A percentile compares a stretch with the other conserved stretches of the same genome.
These are phyloP conservation scores for Ictalurus furcatus DNA, from an alignment of 2,113 vertebrate species.

Conservation along the genomic window DNA sequence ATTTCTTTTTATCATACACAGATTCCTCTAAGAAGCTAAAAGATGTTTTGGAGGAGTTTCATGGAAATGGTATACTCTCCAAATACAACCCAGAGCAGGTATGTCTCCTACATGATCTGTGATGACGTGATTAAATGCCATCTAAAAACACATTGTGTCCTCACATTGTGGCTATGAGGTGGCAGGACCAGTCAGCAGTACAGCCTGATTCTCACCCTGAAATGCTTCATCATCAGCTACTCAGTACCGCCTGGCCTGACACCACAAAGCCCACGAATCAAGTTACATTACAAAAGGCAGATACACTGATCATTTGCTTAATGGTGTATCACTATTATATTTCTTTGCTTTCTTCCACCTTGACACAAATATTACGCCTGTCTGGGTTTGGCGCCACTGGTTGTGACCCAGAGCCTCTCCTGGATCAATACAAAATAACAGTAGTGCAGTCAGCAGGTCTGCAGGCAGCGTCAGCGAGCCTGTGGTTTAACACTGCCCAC, in stretches of 20 bases:
- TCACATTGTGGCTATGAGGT: constrained; percentile 19
- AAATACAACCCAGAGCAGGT: constrained; percentile 90
- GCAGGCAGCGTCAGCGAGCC: constrained; percentile 31
- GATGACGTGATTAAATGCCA: constrained; percentile 36
- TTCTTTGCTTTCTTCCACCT: constrained; percentile 30
- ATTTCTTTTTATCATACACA: constrained; percentile 58
- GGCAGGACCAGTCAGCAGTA: constrained; percentile 15
- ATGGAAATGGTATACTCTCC: constrained; percentile 81
- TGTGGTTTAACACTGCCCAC: constrained; percentile 19
- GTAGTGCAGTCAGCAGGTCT: constrained; percentile 35
- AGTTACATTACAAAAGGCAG: constrained; percentile 39
- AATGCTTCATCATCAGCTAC: constrained; percentile 51
- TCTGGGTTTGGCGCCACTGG: constrained; percentile 54
- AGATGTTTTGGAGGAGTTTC: constrained; percentile 91
- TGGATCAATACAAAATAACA: constrained; percentile 47
- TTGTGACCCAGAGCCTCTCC: constrained; percentile 36
- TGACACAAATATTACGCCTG: constrained; percentile 57
- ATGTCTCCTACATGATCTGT: constrained; percentile 42
- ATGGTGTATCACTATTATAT: constrained; percentile 48
- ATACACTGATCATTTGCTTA: constrained; percentile 44
- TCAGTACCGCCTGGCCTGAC: constrained; percentile 23
- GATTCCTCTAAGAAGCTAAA: constrained; percentile 94
- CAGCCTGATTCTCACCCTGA: constrained; percentile 49
- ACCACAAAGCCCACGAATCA: constrained; percentile 39
- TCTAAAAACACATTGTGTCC: constrained; percentile 24